Conservation (phyloP, 2,797 vertebrate genomes). For the Rousettus madagascariensis region DNA sequence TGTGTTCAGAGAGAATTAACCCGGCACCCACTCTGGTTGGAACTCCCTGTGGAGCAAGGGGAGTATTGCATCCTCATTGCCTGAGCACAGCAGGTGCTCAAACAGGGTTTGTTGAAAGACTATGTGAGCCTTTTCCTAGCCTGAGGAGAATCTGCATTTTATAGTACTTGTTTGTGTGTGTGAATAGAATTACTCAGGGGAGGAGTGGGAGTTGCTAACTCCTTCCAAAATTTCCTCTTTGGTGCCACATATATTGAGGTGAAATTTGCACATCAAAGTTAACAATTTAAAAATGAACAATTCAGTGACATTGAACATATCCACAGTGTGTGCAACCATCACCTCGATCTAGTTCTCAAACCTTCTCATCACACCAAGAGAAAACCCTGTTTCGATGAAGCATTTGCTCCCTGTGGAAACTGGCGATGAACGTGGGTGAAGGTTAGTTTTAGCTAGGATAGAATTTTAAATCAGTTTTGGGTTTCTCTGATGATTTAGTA, state of each 20-base stretch:
- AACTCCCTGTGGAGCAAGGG: neutral
- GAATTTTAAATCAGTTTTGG: neutral
- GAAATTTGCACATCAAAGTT: neutral
- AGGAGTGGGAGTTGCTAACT: neutral
- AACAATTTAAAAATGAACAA: neutral
- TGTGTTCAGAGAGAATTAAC: neutral
- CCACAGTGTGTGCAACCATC: neutral
- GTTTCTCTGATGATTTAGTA: neutral
- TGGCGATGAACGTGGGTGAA: neutral
- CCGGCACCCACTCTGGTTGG: fast-evolving
- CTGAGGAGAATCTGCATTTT: neutral
- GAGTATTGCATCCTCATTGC: neutral
- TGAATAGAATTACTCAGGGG: neutral
- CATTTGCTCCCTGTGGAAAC: neutral
- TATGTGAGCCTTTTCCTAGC: neutral
- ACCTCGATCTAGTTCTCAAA: neutral
- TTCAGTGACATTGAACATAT: neutral
- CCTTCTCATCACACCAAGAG: neutral
- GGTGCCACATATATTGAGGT: neutral
- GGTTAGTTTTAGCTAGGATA: neutral
- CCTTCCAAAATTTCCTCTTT: neutral
- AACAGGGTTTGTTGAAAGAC: neutral
- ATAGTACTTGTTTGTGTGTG: neutral
- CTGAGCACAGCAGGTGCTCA: neutral
- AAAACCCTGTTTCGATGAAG: neutral